Conservation (phyloP, 2,113 vertebrate genomes). For the Holacanthus passer region DNA sequence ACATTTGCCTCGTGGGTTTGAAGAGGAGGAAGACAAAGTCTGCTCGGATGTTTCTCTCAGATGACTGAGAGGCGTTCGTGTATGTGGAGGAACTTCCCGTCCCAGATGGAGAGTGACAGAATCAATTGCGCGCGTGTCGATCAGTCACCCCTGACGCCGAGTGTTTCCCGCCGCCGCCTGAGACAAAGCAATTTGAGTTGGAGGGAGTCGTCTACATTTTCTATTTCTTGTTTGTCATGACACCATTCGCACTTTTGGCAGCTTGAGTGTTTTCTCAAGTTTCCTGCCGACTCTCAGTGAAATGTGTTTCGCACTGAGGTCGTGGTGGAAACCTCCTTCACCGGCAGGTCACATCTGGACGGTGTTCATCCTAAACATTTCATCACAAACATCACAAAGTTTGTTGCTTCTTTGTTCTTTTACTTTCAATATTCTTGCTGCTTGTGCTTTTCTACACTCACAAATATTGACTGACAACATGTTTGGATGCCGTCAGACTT, state of each 20-base stretch:
- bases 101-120: conserved; percentile 61
- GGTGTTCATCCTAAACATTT: background rate
- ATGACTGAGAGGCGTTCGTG: conserved; percentile 16
- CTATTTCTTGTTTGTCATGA: conserved; percentile 38
- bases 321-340: background rate
- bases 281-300: background rate
- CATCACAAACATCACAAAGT: background rate
- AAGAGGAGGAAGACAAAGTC: conserved; percentile 11
- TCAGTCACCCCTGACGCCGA: conserved; percentile 24
- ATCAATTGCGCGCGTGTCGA: conserved; percentile 60
- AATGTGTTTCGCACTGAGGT: background rate
- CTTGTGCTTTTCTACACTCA: background rate
- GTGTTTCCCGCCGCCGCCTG: conserved; percentile 29
- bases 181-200: conserved; percentile 55
- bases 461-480: background rate
- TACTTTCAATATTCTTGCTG: background rate
- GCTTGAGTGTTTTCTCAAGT: background rate
- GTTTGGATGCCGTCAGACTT: background rate
- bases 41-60: background rate
- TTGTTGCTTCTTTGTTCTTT: background rate
- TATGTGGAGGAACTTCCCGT: conserved; percentile 25
- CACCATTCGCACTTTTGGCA: conserved; percentile 4
- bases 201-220: conserved; percentile 44
- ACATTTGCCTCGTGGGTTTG: conserved; percentile 47
- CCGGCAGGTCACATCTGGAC: background rate